Evolutionary conservation across 2,888 invertebrate genomes (phyloP), one percentile per base, ranked within the genome.

Genomic region (Protonemura montana): DNA sequence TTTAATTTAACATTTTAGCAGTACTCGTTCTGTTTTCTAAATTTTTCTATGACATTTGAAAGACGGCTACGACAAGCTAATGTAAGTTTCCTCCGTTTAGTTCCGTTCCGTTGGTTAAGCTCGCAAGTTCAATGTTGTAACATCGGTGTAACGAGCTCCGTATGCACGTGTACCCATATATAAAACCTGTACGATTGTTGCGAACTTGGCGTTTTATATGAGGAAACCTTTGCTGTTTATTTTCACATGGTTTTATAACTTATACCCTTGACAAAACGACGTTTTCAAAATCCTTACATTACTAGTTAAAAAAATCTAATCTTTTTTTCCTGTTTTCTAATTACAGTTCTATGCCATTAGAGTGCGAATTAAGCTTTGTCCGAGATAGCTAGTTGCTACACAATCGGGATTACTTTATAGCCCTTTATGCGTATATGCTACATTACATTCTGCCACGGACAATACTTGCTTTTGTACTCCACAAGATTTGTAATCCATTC

Each of bases 231-330:
- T 59, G 13, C 3, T 21, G 59, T 35, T 6, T 59, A 59, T 59
- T 59, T 59, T 59, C 59, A 59, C 59, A 59, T 59, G 59, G 16
- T 21, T 59, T 21, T 78, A 76, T 21, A 76, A 25, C n/a, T n/a
- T n/a, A 78, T 25, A 78, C 10, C 78, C 78, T 78, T 78, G 78
- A 78, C 26, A 28, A 10, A 26, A 78, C 78, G 27, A 21, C 78
- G 78, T 78, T 78, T 78, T 78, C 78, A 78, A 27, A 78, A 78
- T 78, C 78, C 28, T 27, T 28, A 28, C 78, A 78, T 27, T 78
- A 26, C 28, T 78, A 7, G 78, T 78, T 25, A 28, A 27, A 28
- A 78, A 78, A 78, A 27, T 78, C 78, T 28, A 78, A 26, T 78
- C 78, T 78, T 78, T 78, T 76, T 59, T 59, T 21, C 59, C 59